Evolutionary conservation across 2,888 invertebrate species (phyloP), one percentile per base, ranked within the genome.

Genomic region (Metellina segmentata): DNA sequence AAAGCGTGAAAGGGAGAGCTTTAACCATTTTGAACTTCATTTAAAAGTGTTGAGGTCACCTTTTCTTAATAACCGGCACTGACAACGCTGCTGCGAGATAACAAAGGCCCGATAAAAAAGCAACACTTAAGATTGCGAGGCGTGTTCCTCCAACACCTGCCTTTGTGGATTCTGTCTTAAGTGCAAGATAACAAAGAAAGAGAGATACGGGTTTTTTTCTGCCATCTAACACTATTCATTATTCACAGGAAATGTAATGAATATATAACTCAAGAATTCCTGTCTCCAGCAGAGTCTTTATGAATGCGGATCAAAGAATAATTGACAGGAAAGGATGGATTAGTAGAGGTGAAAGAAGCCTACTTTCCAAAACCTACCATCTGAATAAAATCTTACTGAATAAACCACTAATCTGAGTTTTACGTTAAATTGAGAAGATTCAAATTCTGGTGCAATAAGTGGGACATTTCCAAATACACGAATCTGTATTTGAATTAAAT

Each of bases 141-240:
- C 89, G 82, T 82, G 81, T 82, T 82, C 77, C 52, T 81, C 19
- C 48, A 81, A 81, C 88, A 88, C 88, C 88, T 88, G 88, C 88
- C 78, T 81, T 81, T 74, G 72, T 88, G 74, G 88, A 81, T 88
- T 81, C 72, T 79, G 87, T 20, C 61, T 85, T 77, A 85, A 81
- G 87, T 75, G 48, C 72, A 72, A 51, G 71, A n/a, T n/a, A 52
- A 77, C 48, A 74, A 52, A 81, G 34, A 69, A n/a, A n/a, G 34
- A 34, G 4, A 34, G 74, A 81, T 74, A 48, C 20, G n/a, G 9
- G 48, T 72, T 81, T 88, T 52, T 74, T 81, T 81, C 69, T 85
- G 19, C 19, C 51, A 5, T 48, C 34, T 75, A 49, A 16, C 7
- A 19, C n/a, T 20, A 88, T 88, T 81, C 81, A 88, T 81, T 88